Percentiles rank a stretch among this genome's conserved stretches.
Conservation (phyloP, 2,797 vertebrate species). For the Acanthurus lineatus region DNA sequence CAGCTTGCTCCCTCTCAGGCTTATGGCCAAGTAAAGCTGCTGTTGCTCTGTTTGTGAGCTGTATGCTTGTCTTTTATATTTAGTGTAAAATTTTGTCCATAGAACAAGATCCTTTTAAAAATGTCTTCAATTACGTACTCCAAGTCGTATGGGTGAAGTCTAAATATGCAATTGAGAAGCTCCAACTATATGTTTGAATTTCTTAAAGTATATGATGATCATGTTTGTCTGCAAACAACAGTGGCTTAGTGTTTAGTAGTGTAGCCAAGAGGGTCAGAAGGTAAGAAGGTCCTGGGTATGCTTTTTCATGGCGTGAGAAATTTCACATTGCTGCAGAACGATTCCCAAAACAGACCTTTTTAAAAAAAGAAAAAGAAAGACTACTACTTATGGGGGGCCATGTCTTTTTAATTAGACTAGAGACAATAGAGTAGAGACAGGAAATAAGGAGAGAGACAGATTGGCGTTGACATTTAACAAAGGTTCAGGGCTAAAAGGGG, state of each 20-base stretch:
- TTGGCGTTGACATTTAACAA: background rate
- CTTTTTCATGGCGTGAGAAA: background rate
- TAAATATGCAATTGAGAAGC: background rate
- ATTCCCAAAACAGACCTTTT: too few relatives aligned
- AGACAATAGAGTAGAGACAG: background rate
- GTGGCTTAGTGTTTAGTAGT: background rate
- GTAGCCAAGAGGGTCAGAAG: background rate
- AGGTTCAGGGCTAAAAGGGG: background rate
- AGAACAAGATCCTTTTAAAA: background rate
- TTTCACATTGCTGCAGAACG: background rate
- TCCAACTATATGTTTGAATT: background rate
- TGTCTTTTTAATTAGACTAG: background rate
- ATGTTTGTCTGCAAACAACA: background rate
- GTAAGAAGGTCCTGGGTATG: background rate
- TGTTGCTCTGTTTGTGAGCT: background rate
- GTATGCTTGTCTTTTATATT: background rate
- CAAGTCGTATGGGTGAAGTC: background rate
- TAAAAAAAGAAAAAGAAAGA: too few relatives aligned
- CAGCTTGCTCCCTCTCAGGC: conserved; percentile 6
- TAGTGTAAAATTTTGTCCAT: background rate
- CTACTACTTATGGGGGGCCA: background rate
- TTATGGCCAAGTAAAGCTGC: conserved; percentile 10
- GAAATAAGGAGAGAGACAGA: conserved; percentile 1
- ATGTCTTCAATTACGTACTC: background rate
- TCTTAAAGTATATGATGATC: background rate